Evolutionary conservation across 2,113 vertebrate species (phyloP), one percentile per base, ranked within the genome.

Genomic region (Benitochromis conjunctus): DNA sequence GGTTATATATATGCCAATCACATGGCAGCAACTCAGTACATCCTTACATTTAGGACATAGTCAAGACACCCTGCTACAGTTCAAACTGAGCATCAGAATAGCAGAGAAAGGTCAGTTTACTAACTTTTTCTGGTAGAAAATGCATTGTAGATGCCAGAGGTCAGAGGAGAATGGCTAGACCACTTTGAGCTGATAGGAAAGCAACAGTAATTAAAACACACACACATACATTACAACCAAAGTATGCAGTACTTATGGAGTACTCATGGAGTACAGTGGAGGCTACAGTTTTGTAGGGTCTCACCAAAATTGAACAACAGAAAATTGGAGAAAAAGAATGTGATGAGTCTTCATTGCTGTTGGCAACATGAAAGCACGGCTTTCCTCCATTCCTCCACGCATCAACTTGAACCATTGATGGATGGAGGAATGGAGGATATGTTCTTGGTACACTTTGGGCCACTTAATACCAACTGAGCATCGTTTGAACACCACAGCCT

Each of bases 131-230:
- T 3, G 41, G 21, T 13, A 18, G 21, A 71, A 71, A 46, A 71
- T 71, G 3, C 14, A 43, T 16, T 46, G 21, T 10, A 26, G 13
- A 71, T 71, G 14, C 8, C 0, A 0, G 21, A 46, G 21, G 66
- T 71, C 38, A 71, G 66, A 46, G 66, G 38, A 71, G 21, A 71
- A 3, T 46, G n/a, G 21, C 66, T 10, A 24, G 64, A 24, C 38
- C 36, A 26, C 0, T 71, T 46, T 46, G 66, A 71, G 41, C 38
- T 71, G 3, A 71, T 18, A 0, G 38, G 64, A 71, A 71, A 43
- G n/a, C 64, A 71, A 71, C 38, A 26, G 38, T 69, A 69, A 62
- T 62, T 0, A 13, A 34, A 62, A 31, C 3, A 1, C 0, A 0
- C 46, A 3, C n/a, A 24, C 12, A 2, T n/a, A 24, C 3, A 41